phyloP scores from a whole-genome alignment of 1,140 invertebrate species.

The Drosophila seguyi region DNA sequence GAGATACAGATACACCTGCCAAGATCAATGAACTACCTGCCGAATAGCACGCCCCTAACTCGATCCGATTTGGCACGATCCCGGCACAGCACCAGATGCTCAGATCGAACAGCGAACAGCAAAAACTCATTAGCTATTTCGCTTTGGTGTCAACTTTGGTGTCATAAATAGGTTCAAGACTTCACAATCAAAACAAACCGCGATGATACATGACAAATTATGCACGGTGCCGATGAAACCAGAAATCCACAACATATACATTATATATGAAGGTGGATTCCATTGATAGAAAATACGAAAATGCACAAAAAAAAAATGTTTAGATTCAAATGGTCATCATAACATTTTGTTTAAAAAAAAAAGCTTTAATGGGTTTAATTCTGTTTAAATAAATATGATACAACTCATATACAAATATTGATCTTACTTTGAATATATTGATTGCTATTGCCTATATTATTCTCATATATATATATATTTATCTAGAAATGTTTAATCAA shows the following conservation, averaged over 20 bases:
- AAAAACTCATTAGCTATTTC: conserved; percentile 71
- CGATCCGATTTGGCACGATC: conserved; percentile 40
- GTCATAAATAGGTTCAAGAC: conserved; percentile 75
- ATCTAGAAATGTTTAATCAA: no score
- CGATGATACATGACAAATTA: conserved; percentile 51
- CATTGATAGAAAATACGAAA: conserved; percentile 20
- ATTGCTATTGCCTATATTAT: no score
- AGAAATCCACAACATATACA: conserved; percentile 30
- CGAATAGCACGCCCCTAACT: conserved; percentile 50
- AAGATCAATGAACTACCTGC: conserved; percentile 71
- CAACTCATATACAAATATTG: not conserved
- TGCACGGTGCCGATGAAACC: conserved; percentile 35
- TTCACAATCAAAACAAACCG: conserved; percentile 72
- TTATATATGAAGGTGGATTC: conserved; percentile 14
- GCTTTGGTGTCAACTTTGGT: conserved; percentile 60
- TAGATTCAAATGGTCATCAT: not conserved
- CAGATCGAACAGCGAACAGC: conserved; percentile 53
- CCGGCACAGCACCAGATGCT: conserved; percentile 8
- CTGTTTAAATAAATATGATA: not conserved
- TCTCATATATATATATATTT: no score
- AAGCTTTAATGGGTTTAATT: no score
- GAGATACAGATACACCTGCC: conserved; percentile 27
- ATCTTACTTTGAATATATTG: not conserved
- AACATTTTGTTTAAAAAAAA: not conserved
- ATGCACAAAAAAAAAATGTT: conserved; percentile 17